Evolutionary conservation across 2,888 invertebrate genomes (phyloP), one percentile per base, ranked within the genome.

Genomic region (Criorhina ranunculi): DNA sequence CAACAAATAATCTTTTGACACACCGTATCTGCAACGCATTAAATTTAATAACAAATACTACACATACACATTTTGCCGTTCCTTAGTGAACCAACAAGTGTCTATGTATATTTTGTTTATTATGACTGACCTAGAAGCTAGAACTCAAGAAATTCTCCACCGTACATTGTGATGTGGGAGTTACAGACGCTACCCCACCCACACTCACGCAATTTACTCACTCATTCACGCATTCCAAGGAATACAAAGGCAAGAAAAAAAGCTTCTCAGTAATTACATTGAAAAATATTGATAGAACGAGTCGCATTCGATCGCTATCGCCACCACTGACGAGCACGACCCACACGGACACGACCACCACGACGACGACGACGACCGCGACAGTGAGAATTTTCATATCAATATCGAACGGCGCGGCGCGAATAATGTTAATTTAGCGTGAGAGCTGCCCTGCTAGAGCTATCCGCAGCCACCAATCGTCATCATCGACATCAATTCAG

Each of bases 401-500:
- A 51, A 76, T 60, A 64, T 67, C 51, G 60, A 75, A 62, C 49
- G 42, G 5, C 67, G 73, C 49, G 42, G 5, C 67, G 73, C 78
- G 78, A 83, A 57, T 77, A 67, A 57, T 69, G 40, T 69, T 62
- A 67, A 75, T 69, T 73, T 42, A 51, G 51, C 67, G 35, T 35
- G 57, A 15, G 57, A 75, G 51, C 42, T 69, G 33, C 62, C 75
- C 62, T 75, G 51, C 46, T 51, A 37, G 35, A 59, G 60, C 60
- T 69, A 77, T 44, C 49, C 42, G 24, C 42, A 69, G 60, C 59
- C 59, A 70, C 49, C 49, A 42, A 62, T 64, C 40, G 64, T 46
- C 42, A 78, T 49, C 44, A 72, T 59, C 17, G 42, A 19, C 69
- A 59, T 77, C 75, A 79, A 69, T 85, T 77, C 75, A 79, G 75